Conservation (phyloP, 64 coral and sea anemone species). For the Trachythela sp. region DNA sequence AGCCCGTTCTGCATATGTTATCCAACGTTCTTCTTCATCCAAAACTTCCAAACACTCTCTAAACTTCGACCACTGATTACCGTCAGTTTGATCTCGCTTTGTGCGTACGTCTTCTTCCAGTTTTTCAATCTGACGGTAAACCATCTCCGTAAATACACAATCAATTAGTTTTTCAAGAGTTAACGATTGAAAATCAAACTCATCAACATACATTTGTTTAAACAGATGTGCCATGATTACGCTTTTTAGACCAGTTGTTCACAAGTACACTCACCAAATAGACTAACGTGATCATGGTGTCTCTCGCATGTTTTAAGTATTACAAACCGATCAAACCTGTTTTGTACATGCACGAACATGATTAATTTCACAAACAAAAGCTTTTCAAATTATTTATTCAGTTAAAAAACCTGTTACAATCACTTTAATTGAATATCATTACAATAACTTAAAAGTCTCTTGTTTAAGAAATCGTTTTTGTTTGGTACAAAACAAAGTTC, state of each 20-base stretch:
- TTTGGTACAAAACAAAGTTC: conserved; percentile 36
- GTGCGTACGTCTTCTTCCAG: neutral
- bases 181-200: conserved; percentile 4
- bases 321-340: too few species aligned
- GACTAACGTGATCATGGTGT: too few species aligned
- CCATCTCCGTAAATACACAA: conserved; percentile 29
- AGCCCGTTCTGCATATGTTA: neutral
- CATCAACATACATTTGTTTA: conserved; percentile 23
- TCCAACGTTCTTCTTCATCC: conserved; percentile 12
- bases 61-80: too few species aligned
- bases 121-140: conserved; percentile 14
- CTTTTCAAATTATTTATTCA: too few species aligned
- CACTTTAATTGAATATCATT: too few species aligned
- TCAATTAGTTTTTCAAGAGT: conserved; percentile 28
- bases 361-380: too few species aligned
- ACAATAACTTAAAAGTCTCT: too few species aligned
- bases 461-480: conserved; percentile 30
- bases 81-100: conserved; percentile 27
- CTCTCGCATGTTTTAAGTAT: too few species aligned
- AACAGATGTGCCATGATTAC: conserved; percentile 32
- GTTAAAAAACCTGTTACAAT: too few species aligned
- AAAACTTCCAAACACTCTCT: neutral
- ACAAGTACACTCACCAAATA: neutral
- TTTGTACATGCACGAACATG: too few species aligned
- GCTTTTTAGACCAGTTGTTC: conserved; percentile 1